Evolutionary conservation across 2,797 vertebrate species (phyloP).

Genomic region (Falco berigora): DNA sequence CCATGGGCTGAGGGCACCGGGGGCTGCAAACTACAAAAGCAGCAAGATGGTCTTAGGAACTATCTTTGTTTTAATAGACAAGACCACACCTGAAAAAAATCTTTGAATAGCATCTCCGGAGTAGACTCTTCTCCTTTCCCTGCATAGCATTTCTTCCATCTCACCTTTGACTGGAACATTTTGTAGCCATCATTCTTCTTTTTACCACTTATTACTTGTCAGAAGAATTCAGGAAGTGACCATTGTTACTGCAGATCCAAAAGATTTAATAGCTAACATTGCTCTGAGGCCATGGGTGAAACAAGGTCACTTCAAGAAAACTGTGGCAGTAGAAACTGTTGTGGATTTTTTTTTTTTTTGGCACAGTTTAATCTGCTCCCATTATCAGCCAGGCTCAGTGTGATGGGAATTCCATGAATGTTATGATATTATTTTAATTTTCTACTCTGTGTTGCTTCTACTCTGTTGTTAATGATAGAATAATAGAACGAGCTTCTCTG

Average conservation of each 20-base stretch:
- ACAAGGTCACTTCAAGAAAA: not conserved
- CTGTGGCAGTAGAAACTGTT: not conserved
- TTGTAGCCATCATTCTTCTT: not conserved
- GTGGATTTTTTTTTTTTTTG: not conserved
- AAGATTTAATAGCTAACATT: not conserved
- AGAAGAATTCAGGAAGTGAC: not conserved
- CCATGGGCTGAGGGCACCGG: not conserved
- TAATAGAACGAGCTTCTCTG: not conserved
- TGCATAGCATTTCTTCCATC: not conserved
- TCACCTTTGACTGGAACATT: not conserved
- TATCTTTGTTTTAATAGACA: not conserved
- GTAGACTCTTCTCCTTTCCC: not conserved
- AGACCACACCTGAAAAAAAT: not conserved
- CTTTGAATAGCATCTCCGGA: not conserved
- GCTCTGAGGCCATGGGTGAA: not conserved
- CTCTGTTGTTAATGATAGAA: not conserved
- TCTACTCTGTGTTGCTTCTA: not conserved
- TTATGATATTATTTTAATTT: not conserved
- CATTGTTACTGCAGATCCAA: not conserved
- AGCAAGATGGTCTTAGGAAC: not conserved
- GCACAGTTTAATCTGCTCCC: not conserved
- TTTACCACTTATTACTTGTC: not conserved
- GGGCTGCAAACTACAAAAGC: not conserved
- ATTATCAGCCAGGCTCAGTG: not conserved
- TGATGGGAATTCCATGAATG: not conserved